Conservation (phyloP, 2,888 invertebrate species). For the Noctua janthina region DNA sequence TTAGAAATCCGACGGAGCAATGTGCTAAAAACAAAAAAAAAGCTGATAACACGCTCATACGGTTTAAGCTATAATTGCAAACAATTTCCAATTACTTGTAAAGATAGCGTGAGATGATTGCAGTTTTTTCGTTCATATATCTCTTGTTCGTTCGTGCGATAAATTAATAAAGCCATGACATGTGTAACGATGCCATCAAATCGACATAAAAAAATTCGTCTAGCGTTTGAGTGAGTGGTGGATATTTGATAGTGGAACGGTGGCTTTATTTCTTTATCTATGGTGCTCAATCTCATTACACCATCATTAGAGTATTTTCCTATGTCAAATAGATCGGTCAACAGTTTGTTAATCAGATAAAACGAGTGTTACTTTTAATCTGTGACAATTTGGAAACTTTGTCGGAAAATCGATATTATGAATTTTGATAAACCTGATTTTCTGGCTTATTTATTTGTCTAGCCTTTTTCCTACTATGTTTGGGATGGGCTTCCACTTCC, state of each 20-base stretch:
- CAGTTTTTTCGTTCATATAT: conserved; percentile 47
- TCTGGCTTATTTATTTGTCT: background rate
- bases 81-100: conserved; percentile 65
- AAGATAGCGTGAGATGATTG: conserved; percentile 63
- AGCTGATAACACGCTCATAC: conserved; percentile 48
- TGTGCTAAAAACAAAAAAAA: conserved; percentile 16
- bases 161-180: conserved; percentile 43
- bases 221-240: conserved; percentile 13
- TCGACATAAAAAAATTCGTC: conserved; percentile 42
- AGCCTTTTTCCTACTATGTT: background rate
- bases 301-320: background rate
- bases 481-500: background rate
- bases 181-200: conserved; percentile 33
- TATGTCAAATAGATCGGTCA: background rate
- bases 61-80: conserved; percentile 59
- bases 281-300: background rate
- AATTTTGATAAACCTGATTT: background rate
- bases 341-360: conserved; percentile 35
- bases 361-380: conserved; percentile 4
- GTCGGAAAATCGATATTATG: background rate
- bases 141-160: conserved; percentile 56
- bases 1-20: conserved; percentile 1
- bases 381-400: background rate
- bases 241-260: conserved; percentile 18
- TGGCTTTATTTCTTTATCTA: background rate